Evolutionary conservation across 2,797 vertebrate species (phyloP), one percentile per base, ranked within the genome.

Genomic region (Lepus oiostolus): DNA sequence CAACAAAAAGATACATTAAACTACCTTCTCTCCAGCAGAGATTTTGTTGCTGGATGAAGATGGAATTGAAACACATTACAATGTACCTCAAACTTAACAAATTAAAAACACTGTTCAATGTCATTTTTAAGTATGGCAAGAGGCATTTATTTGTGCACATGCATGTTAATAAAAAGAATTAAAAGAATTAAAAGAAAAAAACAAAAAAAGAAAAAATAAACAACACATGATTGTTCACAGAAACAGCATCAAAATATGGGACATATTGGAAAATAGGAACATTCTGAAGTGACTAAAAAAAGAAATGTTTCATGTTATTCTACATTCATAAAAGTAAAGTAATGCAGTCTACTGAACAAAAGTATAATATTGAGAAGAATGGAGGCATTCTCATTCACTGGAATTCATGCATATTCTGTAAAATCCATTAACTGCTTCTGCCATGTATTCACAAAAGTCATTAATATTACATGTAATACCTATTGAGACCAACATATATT

Each of bases 1-100:
- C 68, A 60, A 63, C 22, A 91, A 30, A 92, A 94, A 42, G 14
- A 14, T 71, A 42, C 22, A 83, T 80, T 68, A 95, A 85, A 35
- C 38, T 85, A 90, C 16, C 35, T 89, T 80, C 12, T 35, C 85
- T 95, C 32, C 58, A 80, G 21, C 77, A 80, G 8, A 95, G 38
- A 79, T 72, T 93, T 58, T 94, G 50, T 38, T 80, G 35, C 47
- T 76, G 26, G 47, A 42, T 75, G 22, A 87, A 94, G 42, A 81
- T 72, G 22, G 79, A 10, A 50, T 32, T 38, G 26, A 76, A 86
- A 87, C 52, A 75, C 50, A 82, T 74, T 67, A 93, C 5, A 74
- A 89, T 65, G 24, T 10, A 21, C 82, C 91, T 10, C 32, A 96
- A 86, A 75, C 72, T 82, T 75, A 90, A 91, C 70, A 67, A 67